Conservation (phyloP, 1,140 invertebrate species). For the Acromyrmex heyeri region DNA sequence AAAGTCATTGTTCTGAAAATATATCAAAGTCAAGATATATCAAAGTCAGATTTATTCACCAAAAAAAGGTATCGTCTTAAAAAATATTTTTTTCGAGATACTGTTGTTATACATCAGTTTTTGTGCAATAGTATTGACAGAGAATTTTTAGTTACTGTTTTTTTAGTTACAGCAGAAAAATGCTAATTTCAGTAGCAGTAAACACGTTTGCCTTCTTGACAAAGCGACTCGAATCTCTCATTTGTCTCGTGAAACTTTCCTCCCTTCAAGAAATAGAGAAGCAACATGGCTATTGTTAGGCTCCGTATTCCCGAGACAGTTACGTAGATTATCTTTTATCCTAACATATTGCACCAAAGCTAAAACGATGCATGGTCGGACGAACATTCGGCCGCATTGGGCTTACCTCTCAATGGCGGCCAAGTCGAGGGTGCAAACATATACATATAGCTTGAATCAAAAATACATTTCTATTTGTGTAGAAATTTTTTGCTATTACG, state of each 20-base stretch:
- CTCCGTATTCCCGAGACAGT: constrained; percentile 75
- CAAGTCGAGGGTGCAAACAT: constrained; percentile 46
- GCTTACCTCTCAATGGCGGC: background rate
- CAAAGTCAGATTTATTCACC: no score
- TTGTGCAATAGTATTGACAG: background rate
- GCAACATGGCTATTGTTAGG: constrained; percentile 15
- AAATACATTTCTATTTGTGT: constrained; percentile 15
- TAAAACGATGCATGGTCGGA: constrained; percentile 78
- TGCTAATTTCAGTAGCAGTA: constrained; percentile 84
- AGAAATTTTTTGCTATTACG: background rate
- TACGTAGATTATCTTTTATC: constrained; percentile 83
- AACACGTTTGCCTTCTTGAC: constrained; percentile 85
- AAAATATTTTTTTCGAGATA: no score
- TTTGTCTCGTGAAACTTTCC: constrained; percentile 53
- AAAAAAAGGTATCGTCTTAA: no score
- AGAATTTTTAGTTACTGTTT: background rate
- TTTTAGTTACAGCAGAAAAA: constrained; percentile 73
- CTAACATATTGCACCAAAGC: constrained; percentile 83
- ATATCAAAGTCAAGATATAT: no score
- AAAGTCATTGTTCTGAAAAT: no score
- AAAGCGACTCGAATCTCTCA: constrained; percentile 84
- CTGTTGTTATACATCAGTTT: no score
- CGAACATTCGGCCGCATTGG: constrained; percentile 76
- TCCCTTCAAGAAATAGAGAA: constrained; percentile 55
- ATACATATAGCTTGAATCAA: background rate